Conservation (phyloP, 2,113 vertebrate species). For the Serinus canaria region DNA sequence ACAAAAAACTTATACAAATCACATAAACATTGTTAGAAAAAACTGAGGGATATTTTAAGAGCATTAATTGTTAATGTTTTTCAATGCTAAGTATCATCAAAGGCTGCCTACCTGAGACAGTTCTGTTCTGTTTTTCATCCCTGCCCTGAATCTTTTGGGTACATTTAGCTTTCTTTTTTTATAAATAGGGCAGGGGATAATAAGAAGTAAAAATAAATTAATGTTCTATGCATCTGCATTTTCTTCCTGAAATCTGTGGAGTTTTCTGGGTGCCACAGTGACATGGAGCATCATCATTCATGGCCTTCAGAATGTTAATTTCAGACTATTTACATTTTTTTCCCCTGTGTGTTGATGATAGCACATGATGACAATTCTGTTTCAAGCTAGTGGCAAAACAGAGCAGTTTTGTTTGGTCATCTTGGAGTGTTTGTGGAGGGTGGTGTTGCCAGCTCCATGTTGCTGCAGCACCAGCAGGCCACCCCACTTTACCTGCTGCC, state of each 20-base stretch:
- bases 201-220: background rate
- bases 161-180: background rate
- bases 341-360: background rate
- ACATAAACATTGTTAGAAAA: background rate
- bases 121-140: background rate
- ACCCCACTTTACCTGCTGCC: background rate
- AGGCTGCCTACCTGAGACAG: background rate
- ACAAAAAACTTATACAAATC: background rate
- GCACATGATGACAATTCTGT: background rate
- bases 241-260: background rate
- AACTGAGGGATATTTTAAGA: background rate
- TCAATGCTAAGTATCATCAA: background rate
- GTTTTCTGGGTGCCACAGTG: background rate
- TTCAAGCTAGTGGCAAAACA: background rate
- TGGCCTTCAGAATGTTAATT: background rate
- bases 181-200: background rate
- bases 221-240: background rate
- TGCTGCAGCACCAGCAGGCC: background rate
- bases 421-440: background rate
- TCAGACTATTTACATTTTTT: background rate
- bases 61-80: background rate
- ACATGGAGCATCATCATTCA: accelerated
- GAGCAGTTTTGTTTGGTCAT: background rate
- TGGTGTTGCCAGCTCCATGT: background rate
- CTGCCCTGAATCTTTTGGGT: background rate